Base-by-base conservation (phyloP, 1,140 invertebrate genomes). In the Formica selysi region DNA sequence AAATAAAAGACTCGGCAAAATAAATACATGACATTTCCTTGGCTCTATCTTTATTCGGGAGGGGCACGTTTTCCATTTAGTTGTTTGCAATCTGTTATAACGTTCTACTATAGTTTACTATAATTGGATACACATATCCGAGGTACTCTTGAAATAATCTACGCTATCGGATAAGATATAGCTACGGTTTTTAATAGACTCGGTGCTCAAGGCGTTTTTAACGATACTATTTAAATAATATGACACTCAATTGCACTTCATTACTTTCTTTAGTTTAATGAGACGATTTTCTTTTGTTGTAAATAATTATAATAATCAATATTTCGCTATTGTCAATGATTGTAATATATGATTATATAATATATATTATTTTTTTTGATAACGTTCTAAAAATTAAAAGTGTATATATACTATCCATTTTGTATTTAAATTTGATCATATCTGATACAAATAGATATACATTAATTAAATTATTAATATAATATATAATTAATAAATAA, bases 111-210 rank as follows among this genome's bases (percentile, higher is more conserved):
- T 80, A 78, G 67, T 38, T 70, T 13, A 41, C 65, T 83, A 67
- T 87, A 89, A 85, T 87, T 87, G 73, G 87, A 89, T 85, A 74
- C 73, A 78, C 59, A 78, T n/a, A 85, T 78, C 86, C 74, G 81
- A 76, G 70, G 32, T 79, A 26, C 51, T 70, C 79, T 36, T 32
- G 51, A 71, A 89, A 76, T 85, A 85, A 83, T 76, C 70, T 70
- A 74, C 36, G 59, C 38, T 74, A 70, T 44, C 19, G 61, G 61
- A 65, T 65, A 64, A 88, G 76, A 78, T 51, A 51, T 83, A 85
- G 29, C 36, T 48, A 78, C 6, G 6, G 54, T 54, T 85, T 85
- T 88, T 88, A 78, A 89, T 73, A 73, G 61, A 88, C 73, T 41
- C 68, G 26, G 1, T 38, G 76, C 41, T 44, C n/a, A 64, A 85